Evolutionary conservation across 2,113 vertebrate species (phyloP), one percentile per base, ranked within the genome.

Genomic region (Salminus brasiliensis): DNA sequence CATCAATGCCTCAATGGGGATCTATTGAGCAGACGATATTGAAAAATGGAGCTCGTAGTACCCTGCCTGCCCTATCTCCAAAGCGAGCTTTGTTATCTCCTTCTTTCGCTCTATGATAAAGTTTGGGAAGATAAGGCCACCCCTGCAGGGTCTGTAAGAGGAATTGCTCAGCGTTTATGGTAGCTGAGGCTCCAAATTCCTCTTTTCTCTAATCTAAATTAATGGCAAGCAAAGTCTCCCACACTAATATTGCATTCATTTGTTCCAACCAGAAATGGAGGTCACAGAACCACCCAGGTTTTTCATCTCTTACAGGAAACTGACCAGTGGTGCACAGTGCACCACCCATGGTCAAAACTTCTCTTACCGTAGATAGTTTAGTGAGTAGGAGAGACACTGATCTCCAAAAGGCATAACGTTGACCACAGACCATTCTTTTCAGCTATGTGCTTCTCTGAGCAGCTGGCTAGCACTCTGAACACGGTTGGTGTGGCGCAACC

Each of bases 1-100:
- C 74, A 45, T 49, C 65, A 66, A 57, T 36, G 36, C 59, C 72
- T 76, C 69, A 63, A 69, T 52, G 69, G 81, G 60, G 70, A 72
- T 74, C 65, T 70, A 62, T 27, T 23, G 57, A 67, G 47, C 70
- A 36, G 63, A 23, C 25, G 70, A 77, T 72, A 43, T 57, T 68
- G 62, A 68, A 73, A 73, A 74, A 59, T 15, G 41, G 18, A 32
- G 30, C 0, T 27, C 23, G 23, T 12, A n/a, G 27, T 43, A 23
- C 23, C 15, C 39, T 18, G 45, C 5, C 59, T 67, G 30, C 52
- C 29, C 36, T 6, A 12, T 29, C 29, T 70, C 70, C 43, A 10
- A 10, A 52, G 27, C 7, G 1, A 12, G 4, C 5, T 36, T 21
- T 53, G 3, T 21, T 52, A 45, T 72, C 30, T 57, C 45, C 21